A percentile compares a stretch with the other conserved stretches of the same genome.
These are phyloP conservation scores for Centropus bengalensis DNA, from an alignment of 2,113 vertebrate species.

Conservation along the genomic window DNA sequence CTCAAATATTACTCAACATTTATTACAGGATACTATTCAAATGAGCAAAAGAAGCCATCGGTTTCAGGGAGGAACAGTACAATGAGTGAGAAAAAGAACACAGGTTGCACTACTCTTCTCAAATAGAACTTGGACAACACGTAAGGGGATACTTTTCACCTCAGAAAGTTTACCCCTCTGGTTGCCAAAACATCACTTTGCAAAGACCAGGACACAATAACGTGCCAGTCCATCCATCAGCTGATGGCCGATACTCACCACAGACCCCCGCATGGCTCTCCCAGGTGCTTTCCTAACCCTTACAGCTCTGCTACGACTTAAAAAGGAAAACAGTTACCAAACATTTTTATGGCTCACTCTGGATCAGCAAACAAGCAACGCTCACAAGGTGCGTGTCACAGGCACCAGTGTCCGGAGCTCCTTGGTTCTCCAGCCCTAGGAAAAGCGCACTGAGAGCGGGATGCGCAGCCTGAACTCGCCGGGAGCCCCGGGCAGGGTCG, in stretches of 20 bases:
- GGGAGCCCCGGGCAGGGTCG: too few relatives aligned
- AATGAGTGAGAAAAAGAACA: not conserved
- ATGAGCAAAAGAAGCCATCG: not conserved
- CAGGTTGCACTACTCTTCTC: not conserved
- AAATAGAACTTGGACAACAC: fast-evolving
- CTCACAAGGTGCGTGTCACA: not conserved
- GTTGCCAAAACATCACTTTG: not conserved
- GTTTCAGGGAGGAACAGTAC: not conserved
- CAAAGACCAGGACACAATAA: not conserved
- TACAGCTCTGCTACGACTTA: not conserved
- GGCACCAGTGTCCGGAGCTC: too few relatives aligned
- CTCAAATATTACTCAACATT: not conserved
- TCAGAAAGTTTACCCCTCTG: not conserved
- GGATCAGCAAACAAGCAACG: not conserved
- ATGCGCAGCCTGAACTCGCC: fast-evolving
- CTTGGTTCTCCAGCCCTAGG: not conserved
- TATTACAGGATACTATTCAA: not conserved
- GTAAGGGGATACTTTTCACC: not conserved
- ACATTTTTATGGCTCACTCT: not conserved
- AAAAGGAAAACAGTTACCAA: not conserved
- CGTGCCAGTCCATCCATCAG: too few relatives aligned
- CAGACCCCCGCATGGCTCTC: not conserved
- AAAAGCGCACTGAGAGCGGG: fast-evolving
- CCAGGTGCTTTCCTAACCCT: not conserved
- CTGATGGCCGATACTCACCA: not conserved